These are phyloP conservation scores for Vimba vimba DNA, from an alignment of 2,113 vertebrate genomes.

Conservation along the genomic window DNA sequence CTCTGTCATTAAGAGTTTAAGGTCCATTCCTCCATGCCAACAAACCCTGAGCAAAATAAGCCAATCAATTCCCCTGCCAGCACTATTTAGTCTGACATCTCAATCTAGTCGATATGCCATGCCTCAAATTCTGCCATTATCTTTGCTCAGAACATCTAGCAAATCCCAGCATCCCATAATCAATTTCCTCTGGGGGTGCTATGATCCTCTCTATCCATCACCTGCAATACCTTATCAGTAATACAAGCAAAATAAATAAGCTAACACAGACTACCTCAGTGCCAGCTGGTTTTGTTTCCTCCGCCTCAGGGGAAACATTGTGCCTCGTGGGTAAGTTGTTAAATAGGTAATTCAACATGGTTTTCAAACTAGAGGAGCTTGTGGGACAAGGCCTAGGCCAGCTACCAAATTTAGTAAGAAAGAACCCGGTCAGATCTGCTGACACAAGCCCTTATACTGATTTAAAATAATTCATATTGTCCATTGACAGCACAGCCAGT, in stretches of 20 bases:
- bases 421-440: conserved; percentile 56
- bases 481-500: conserved; percentile 52
- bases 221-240: conserved; percentile 62
- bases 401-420: conserved; percentile 66
- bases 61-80: conserved; percentile 46
- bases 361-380: background rate
- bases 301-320: conserved; percentile 63
- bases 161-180: conserved; percentile 48
- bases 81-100: conserved; percentile 54
- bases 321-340: conserved; percentile 61
- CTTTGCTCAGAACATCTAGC: conserved; percentile 37
- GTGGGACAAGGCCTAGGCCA: conserved; percentile 46
- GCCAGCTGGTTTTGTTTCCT: conserved; percentile 69
- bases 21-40: background rate
- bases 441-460: conserved; percentile 52
- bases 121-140: conserved; percentile 51
- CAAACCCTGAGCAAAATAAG: conserved; percentile 21
- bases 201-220: conserved; percentile 53
- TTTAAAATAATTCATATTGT: conserved; percentile 61
- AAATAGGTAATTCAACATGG: conserved; percentile 61
- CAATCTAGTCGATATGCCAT: conserved; percentile 52
- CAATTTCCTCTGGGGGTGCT: conserved; percentile 32
- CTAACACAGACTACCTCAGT: conserved; percentile 67
- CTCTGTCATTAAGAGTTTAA: conserved; percentile 14
- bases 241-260: conserved; percentile 56